These are phyloP conservation scores for Ochlodes sylvanus DNA, from an alignment of 2,888 invertebrate genomes.

Conservation along the genomic window DNA sequence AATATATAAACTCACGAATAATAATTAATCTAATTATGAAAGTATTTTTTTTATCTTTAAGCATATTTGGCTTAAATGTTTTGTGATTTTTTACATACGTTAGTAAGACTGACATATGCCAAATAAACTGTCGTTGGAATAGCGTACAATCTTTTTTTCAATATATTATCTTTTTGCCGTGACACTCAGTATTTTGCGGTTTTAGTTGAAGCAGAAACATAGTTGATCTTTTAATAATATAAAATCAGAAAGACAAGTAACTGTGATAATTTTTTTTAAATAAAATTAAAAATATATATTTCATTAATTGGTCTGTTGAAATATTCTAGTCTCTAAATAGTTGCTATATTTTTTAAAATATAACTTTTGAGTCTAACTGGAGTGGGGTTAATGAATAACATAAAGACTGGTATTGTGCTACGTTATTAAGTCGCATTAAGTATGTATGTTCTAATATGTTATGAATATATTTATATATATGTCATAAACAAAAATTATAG, in stretches of 20 bases:
- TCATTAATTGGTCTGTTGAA: conserved; percentile 24
- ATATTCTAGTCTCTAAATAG: conserved; percentile 32
- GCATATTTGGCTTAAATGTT: not conserved
- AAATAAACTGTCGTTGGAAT: conserved; percentile 21
- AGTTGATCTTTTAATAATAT: no score
- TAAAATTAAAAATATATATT: conserved; percentile 3
- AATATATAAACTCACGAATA: no score
- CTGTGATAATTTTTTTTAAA: conserved; percentile 23
- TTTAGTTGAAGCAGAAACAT: not conserved
- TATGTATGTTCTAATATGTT: conserved; percentile 13
- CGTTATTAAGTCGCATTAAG: conserved; percentile 16
- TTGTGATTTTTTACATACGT: conserved; percentile 2
- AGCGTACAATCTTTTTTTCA: conserved; percentile 8
- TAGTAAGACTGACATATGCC: conserved; percentile 30
- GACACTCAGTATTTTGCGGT: conserved; percentile 13
- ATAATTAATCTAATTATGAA: no score
- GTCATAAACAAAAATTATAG: conserved; percentile 14
- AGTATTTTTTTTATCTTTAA: not conserved
- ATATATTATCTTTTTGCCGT: not conserved
- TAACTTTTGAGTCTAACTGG: conserved; percentile 20
- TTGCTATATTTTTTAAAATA: conserved; percentile 35
- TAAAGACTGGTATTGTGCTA: conserved; percentile 36
- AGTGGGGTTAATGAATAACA: conserved; percentile 30
- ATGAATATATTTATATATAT: conserved; percentile 18
- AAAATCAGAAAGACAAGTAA: not conserved